These are phyloP conservation scores for Anthophora plumipes DNA, from an alignment of 2,888 invertebrate species.

Conservation along the genomic window DNA sequence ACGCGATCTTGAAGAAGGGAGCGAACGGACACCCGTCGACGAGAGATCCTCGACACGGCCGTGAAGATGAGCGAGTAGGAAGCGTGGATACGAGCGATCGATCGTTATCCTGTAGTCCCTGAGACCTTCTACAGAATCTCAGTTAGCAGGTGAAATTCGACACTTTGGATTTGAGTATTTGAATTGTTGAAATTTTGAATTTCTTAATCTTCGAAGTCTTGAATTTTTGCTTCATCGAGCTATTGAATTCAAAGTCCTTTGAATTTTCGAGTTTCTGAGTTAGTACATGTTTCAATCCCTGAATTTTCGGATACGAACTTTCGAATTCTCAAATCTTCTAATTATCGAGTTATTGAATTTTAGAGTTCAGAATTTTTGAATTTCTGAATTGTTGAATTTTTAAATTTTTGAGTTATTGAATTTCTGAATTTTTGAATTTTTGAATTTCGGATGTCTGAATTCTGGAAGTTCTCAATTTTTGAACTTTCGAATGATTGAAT, in stretches of 20 bases:
- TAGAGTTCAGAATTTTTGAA: no score
- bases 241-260: no score
- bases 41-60: slow-evolving; percentile 24
- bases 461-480: no score
- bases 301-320: background rate
- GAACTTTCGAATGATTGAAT: no score
- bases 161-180: background rate
- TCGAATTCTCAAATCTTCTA: no score
- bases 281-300: background rate
- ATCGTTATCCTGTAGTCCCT: background rate
- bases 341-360: no score
- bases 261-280: background rate
- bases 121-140: background rate
- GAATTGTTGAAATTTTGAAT: background rate
- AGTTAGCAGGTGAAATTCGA: no score
- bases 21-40: background rate
- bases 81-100: background rate
- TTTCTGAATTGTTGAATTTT: no score
- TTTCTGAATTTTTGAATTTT: no score
- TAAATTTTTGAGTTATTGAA: no score
- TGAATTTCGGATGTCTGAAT: no score
- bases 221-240: background rate
- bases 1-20: slow-evolving; percentile 66
- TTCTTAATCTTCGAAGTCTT: background rate
- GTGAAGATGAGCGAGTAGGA: slow-evolving; percentile 34